phyloP scores from a whole-genome alignment of 2,113 vertebrate genomes.

The Hydrolagus affinis region DNA sequence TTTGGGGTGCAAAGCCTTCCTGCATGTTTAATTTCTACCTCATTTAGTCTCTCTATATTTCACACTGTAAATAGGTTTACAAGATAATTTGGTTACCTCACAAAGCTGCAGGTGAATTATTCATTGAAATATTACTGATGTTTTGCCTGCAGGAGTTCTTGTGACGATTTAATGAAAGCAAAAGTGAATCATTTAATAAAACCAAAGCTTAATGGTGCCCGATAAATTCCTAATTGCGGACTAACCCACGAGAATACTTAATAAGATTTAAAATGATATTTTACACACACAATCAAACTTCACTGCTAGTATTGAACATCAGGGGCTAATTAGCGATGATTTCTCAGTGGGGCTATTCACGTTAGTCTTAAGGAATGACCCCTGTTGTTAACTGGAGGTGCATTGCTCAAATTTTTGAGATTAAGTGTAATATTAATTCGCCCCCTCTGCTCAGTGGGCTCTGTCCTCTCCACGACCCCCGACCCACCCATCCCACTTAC shows the following conservation, averaged over 20 bases:
- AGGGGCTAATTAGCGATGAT: too few relatives aligned
- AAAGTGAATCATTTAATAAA: background rate
- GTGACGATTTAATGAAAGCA: background rate
- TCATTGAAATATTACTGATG: background rate
- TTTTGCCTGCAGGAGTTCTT: background rate
- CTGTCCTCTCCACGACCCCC: too few relatives aligned
- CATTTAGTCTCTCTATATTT: background rate
- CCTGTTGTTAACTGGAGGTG: too few relatives aligned
- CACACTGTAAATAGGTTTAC: background rate
- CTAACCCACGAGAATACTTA: background rate
- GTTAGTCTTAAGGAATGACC: too few relatives aligned
- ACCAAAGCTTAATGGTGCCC: background rate
- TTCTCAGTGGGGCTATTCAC: too few relatives aligned
- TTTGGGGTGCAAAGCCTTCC: background rate
- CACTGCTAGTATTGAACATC: background rate
- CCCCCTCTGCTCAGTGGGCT: too few relatives aligned
- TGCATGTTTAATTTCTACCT: background rate
- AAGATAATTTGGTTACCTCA: background rate
- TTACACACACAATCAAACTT: background rate
- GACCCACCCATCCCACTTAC: too few relatives aligned
- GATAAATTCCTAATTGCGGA: background rate
- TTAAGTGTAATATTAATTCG: too few relatives aligned
- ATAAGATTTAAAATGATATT: slow-evolving; percentile 21
- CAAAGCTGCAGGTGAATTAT: background rate
- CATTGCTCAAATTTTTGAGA: too few relatives aligned